Conservation (phyloP, 1,140 invertebrate species). For the Phortica variegata region DNA sequence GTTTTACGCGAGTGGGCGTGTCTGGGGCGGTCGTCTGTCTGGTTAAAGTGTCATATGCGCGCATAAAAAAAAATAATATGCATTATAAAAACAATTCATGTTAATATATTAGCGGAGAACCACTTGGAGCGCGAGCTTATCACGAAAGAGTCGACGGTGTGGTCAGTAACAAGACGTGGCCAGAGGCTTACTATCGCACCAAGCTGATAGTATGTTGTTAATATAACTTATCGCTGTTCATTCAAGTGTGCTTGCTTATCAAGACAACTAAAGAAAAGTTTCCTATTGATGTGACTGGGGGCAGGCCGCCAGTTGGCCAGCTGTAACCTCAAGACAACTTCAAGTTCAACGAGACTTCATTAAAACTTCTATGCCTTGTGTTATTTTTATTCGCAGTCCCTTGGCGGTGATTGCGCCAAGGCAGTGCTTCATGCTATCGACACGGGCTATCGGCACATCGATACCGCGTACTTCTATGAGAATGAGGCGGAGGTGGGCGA, state of each 20-base stretch:
- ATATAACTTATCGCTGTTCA: too few relatives aligned
- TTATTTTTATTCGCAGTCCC: constrained; percentile 64
- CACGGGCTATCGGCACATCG: constrained; percentile 85
- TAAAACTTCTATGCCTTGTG: constrained; percentile 56
- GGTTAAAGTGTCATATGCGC: constrained; percentile 60
- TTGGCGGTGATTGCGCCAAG: constrained; percentile 57
- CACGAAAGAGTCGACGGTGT: too few relatives aligned
- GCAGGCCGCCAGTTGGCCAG: too few relatives aligned
- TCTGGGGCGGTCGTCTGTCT: background rate
- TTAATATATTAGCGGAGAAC: constrained; percentile 10
- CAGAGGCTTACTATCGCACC: too few relatives aligned
- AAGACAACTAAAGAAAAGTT: constrained; percentile 7
- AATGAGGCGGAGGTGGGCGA: constrained; percentile 83
- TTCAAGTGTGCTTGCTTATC: background rate
- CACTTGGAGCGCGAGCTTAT: too few relatives aligned
- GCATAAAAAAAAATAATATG: constrained; percentile 62
- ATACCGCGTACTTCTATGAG: constrained; percentile 81
- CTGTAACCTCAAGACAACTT: background rate
- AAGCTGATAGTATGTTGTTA: too few relatives aligned
- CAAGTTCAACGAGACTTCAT: background rate
- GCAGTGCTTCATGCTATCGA: constrained; percentile 79
- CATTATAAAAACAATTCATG: constrained; percentile 65
- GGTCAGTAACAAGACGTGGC: too few relatives aligned
- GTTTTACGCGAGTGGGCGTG: too few relatives aligned
- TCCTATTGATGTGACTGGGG: constrained; percentile 15